Conservation (phyloP, 2,113 vertebrate genomes). For the Melanocharis versteri region DNA sequence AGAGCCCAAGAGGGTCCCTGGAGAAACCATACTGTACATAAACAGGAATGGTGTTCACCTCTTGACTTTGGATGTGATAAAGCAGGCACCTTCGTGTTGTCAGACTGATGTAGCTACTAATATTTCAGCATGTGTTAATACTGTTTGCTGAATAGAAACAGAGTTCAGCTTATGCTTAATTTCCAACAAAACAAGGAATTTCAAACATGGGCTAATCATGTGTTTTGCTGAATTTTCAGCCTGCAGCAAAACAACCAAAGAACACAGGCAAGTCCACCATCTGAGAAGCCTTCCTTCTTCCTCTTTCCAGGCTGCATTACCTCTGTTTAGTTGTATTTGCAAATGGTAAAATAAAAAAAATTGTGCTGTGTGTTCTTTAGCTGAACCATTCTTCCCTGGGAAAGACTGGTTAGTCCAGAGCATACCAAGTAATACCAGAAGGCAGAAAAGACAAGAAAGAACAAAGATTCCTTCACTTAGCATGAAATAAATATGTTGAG, state of each 20-base stretch:
- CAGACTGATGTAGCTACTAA: not conserved
- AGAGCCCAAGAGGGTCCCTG: not conserved
- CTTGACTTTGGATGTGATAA: not conserved
- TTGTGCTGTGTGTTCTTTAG: not conserved
- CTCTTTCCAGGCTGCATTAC: constrained; percentile 6
- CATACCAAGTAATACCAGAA: not conserved
- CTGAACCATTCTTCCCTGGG: not conserved
- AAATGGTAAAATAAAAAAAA: not conserved
- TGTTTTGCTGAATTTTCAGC: not conserved
- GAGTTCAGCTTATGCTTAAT: not conserved
- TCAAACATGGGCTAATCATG: not conserved
- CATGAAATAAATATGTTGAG: not conserved
- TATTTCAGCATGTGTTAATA: not conserved
- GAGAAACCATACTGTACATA: not conserved
- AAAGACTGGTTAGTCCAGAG: not conserved
- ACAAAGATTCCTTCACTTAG: not conserved
- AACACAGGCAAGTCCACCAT: not conserved
- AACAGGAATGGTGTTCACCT: not conserved
- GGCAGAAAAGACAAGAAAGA: not conserved
- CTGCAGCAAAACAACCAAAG: not conserved
- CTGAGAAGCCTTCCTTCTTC: not conserved
- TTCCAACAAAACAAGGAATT: constrained; percentile 32
- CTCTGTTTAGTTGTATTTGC: constrained; percentile 8
- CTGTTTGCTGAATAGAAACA: not conserved
- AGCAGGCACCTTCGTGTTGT: not conserved